Conservation (phyloP, 2,797 vertebrate species). For the Pelobates cultripes region DNA sequence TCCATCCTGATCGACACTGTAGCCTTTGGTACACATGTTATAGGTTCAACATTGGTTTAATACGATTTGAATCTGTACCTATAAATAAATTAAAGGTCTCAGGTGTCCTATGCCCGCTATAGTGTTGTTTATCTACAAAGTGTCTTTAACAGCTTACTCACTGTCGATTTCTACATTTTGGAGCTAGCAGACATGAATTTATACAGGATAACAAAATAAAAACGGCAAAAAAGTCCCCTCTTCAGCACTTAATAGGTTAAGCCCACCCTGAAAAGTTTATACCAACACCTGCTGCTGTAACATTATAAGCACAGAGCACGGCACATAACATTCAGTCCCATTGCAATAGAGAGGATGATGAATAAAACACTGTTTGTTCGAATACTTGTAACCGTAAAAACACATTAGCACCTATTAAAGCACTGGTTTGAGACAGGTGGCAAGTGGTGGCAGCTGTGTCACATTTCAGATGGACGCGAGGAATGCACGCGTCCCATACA, state of each 20-base stretch:
- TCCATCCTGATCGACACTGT: too few species aligned
- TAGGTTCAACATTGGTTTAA: too few species aligned
- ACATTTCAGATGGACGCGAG: not conserved
- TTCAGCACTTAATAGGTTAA: not conserved
- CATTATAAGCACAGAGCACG: not conserved
- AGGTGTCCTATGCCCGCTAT: too few species aligned
- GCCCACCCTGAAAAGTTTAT: not conserved
- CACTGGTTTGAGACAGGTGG: not conserved
- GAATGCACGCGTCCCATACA: constrained; percentile 2
- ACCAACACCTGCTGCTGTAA: not conserved
- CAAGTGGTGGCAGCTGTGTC: not conserved
- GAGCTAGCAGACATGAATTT: not conserved
- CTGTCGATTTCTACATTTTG: too few species aligned
- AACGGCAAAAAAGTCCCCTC: too few species aligned
- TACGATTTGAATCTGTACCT: too few species aligned
- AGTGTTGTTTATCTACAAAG: too few species aligned
- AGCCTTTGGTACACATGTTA: too few species aligned
- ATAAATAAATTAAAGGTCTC: too few species aligned
- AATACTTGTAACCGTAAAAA: constrained; percentile 4
- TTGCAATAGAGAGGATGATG: not conserved
- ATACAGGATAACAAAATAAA: not conserved
- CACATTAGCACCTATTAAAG: constrained; percentile 4
- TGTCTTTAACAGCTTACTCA: too few species aligned
- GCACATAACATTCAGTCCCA: not conserved
- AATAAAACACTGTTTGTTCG: not conserved